Evolutionary conservation across 1,140 invertebrate genomes (phyloP).

Genomic region (Telenomus remus): DNA sequence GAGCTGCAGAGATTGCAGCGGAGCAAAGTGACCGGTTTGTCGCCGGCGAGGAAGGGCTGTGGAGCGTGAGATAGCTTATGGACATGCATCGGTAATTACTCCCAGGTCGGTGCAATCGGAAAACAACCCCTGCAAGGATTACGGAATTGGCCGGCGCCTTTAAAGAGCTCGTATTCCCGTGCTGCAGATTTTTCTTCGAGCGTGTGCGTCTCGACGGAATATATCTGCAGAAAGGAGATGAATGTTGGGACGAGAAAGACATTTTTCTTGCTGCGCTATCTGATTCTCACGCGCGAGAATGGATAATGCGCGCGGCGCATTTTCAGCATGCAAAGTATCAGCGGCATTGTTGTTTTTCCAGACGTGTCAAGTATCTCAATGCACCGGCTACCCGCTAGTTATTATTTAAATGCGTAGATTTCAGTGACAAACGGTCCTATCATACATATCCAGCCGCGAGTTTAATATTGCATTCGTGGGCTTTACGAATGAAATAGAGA

Average conservation of each 20-base stretch:
- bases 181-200: constrained; percentile 41
- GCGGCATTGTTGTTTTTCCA: constrained; percentile 38
- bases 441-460: constrained; percentile 1
- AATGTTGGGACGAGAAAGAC: constrained; percentile 48
- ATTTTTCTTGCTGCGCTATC: constrained; percentile 48
- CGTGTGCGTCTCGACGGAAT: constrained; percentile 39
- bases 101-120: constrained; percentile 63
- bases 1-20: constrained; percentile 62
- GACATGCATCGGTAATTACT: constrained; percentile 70
- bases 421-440: constrained; percentile 18
- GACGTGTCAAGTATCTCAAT: constrained; percentile 46
- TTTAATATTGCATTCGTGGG: constrained; percentile 17
- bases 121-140: constrained; percentile 52
- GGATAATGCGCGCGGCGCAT: constrained; percentile 43
- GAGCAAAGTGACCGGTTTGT: constrained; percentile 68
- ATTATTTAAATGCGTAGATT: constrained; percentile 41
- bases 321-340: constrained; percentile 48
- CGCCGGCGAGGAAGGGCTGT: constrained; percentile 41
- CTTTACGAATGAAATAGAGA: not conserved
- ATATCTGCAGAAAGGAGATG: constrained; percentile 49
- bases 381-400: constrained; percentile 13
- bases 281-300: constrained; percentile 53
- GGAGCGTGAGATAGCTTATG: constrained; percentile 70
- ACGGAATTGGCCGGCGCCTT: constrained; percentile 2
- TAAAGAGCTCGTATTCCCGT: constrained; percentile 24